These are phyloP conservation scores for Cryptus armator DNA, from an alignment of 2,888 invertebrate species.

Conservation along the genomic window DNA sequence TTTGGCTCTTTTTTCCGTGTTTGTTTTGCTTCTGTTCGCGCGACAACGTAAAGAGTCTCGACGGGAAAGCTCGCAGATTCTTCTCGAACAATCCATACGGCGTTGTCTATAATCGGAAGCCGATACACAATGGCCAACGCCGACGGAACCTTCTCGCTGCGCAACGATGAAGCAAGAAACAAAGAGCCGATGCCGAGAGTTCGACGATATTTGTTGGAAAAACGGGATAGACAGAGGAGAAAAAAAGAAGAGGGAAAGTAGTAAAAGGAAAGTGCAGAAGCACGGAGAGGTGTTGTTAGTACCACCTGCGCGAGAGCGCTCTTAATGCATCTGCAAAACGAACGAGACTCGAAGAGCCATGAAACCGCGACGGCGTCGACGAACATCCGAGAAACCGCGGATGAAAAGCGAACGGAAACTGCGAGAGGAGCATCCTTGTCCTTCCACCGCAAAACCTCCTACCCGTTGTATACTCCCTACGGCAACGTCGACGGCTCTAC, in stretches of 20 bases:
- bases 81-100: slow-evolving; percentile 35
- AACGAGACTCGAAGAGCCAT: slow-evolving; percentile 18
- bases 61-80: slow-evolving; percentile 32
- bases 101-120: slow-evolving; percentile 56
- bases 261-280: slow-evolving; percentile 41
- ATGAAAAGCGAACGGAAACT: slow-evolving; percentile 21
- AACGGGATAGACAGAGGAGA: background rate
- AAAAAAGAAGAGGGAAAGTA: slow-evolving; percentile 40
- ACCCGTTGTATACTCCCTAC: background rate
- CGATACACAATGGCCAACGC: slow-evolving; percentile 34
- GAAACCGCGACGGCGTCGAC: slow-evolving; percentile 31
- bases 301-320: slow-evolving; percentile 22
- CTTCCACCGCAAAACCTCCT: slow-evolving; percentile 42
- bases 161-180: slow-evolving; percentile 7
- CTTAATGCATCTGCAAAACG: slow-evolving; percentile 41
- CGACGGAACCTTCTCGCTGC: background rate
- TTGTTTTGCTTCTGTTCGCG: slow-evolving; percentile 22
- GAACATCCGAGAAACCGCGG: slow-evolving; percentile 26
- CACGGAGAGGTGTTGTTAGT: slow-evolving; percentile 22
- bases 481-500: slow-evolving; percentile 22
- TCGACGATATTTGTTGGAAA: slow-evolving; percentile 26
- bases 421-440: slow-evolving; percentile 36
- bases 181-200: slow-evolving; percentile 13
- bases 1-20: slow-evolving; percentile 20
- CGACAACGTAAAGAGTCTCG: slow-evolving; percentile 29